A percentile compares a stretch with the other conserved stretches of the same genome.
Conservation (phyloP, 2,113 vertebrate species). For the Peromyscus maniculatus region DNA sequence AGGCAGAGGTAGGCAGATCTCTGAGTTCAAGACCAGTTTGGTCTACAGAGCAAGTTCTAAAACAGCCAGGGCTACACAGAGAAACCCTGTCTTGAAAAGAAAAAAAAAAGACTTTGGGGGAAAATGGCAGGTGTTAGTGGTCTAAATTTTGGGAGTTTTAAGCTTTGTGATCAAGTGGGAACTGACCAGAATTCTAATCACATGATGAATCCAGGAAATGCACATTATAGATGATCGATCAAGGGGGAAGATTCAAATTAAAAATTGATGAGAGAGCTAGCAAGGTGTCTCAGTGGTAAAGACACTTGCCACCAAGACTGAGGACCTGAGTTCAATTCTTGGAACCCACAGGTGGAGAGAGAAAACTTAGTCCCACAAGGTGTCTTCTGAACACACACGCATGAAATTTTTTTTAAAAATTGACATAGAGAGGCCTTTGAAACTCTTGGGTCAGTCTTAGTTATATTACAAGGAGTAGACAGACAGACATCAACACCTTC, state of each 20-base stretch:
- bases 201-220: not conserved
- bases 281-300: not conserved
- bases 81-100: not conserved
- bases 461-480: not conserved
- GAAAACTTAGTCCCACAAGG: not conserved
- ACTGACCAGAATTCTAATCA: not conserved
- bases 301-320: not conserved
- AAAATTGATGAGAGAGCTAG: not conserved
- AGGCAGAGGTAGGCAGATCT: not conserved
- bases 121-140: not conserved
- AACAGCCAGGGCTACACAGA: not conserved
- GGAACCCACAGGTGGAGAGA: not conserved
- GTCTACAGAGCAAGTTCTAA: not conserved
- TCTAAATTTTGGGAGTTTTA: not conserved
- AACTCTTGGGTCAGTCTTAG: not conserved
- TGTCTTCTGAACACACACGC: not conserved
- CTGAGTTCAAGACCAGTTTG: not conserved
- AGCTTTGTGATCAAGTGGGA: constrained; percentile 15
- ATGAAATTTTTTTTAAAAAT: not conserved
- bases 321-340: not conserved
- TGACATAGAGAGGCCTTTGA: not conserved
- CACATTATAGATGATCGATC: not conserved
- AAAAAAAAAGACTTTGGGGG: not conserved
- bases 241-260: not conserved
- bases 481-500: not conserved